phyloP scores from a whole-genome alignment of 2,797 vertebrate genomes.

The Sebastolobus altivelis region DNA sequence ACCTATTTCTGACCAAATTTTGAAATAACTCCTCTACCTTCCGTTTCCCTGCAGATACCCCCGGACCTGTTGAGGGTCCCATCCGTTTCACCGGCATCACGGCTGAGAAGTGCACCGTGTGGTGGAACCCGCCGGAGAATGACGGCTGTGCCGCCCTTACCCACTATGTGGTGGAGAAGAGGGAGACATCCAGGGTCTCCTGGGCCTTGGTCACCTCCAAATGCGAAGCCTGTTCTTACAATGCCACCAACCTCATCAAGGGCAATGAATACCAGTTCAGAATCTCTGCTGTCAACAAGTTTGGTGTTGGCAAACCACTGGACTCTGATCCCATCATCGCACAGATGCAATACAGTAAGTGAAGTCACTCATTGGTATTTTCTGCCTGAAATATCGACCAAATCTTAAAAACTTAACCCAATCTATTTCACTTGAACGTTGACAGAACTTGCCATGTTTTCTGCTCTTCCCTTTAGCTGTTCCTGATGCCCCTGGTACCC shows the following conservation, averaged over 20 bases:
- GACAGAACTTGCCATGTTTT: neutral
- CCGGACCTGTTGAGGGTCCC: slow-evolving; percentile 94
- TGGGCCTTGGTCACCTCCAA: slow-evolving; percentile 96
- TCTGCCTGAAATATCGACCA: neutral
- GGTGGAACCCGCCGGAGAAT: slow-evolving; percentile 98
- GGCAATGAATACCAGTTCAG: slow-evolving; percentile 99
- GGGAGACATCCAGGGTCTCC: slow-evolving; percentile 96
- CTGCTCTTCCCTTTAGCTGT: slow-evolving; percentile 84
- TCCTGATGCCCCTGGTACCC: slow-evolving; percentile 95
- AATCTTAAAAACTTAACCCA: neutral
- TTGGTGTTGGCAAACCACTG: slow-evolving; percentile 93
- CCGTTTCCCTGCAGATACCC: slow-evolving; percentile 87
- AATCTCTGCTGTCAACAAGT: slow-evolving; percentile 96
- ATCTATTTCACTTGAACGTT: neutral
- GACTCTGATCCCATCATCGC: slow-evolving; percentile 94
- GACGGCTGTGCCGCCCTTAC: slow-evolving; percentile 94
- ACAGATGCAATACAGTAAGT: slow-evolving; percentile 98
- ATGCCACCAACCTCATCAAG: slow-evolving; percentile 93
- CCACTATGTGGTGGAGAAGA: slow-evolving; percentile 97
- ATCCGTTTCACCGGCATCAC: slow-evolving; percentile 96
- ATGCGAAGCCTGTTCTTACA: slow-evolving; percentile 95
- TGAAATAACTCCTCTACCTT: neutral
- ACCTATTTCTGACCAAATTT: neutral
- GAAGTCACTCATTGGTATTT: neutral
- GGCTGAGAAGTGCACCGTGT: slow-evolving; percentile 95